Base-by-base conservation (phyloP, 2,113 vertebrate genomes). In the Lota lota region DNA sequence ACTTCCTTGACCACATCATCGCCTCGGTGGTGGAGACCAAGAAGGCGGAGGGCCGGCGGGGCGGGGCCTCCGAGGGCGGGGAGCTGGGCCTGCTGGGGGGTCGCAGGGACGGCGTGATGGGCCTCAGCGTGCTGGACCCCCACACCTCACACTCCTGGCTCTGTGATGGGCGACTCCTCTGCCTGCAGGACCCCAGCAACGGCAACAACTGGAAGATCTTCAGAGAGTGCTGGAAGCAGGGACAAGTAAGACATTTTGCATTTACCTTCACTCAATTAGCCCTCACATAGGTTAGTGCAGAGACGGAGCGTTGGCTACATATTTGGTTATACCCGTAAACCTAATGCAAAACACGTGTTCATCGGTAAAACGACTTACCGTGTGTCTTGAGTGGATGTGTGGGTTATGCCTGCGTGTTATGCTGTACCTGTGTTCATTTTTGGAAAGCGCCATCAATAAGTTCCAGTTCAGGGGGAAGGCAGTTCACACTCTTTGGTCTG, bases 171-270 rank as follows among this genome's bases (percentile, higher is more conserved):
- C 93, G 97, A 70, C 94, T 99, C 21, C 94, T 99, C 70, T 98
- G 97, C 89, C 93, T 99, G 74, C 97, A 99, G 80, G 96, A 99
- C 85, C 96, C 97, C 69, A 94, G 96, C 88, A 99, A 99, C 91
- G 87, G 91, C 90, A 99, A 99, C 91, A 99, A 99, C 87, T 99
- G 97, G 97, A 99, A 99, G 90, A 99, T 99, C 86, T 99, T 99
- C 88, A 93, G 97, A 72, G 97, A 99, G 77, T 99, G 97, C 88
- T 99, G 97, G 97, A 99, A 99, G 74, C 97, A 99, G 90, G 97
- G 97, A 74, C 97, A 99, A 92, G 97, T 99, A 87, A 85, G 91
- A 16, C 36, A n/a, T n/a, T n/a, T n/a, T n/a, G n/a, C n/a, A n/a
- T n/a, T n/a, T n/a, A n/a, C n/a, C n/a, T n/a, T n/a, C n/a, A n/a